A percentile compares a stretch with the other conserved stretches of the same genome.
These are phyloP conservation scores for Tyrophagus putrescentiae DNA, from an alignment of 1,140 invertebrate species.

Conservation along the genomic window DNA sequence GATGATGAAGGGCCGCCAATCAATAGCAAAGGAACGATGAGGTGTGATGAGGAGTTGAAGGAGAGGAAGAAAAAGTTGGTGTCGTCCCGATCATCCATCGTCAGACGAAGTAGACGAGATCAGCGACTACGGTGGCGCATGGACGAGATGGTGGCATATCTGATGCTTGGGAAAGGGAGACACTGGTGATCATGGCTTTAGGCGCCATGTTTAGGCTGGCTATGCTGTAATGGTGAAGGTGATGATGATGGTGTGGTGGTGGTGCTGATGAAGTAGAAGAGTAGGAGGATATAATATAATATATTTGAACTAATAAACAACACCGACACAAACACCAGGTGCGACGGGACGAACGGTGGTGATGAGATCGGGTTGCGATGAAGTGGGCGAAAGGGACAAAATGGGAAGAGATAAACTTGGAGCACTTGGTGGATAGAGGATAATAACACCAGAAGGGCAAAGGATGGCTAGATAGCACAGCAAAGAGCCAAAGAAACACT, in stretches of 20 bases:
- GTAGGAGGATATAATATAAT: too few species aligned
- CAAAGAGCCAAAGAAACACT: too few species aligned
- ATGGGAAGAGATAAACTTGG: neutral
- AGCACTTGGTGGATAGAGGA: neutral
- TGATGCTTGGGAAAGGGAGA: neutral
- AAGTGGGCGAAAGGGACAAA: neutral
- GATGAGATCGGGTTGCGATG: too few species aligned
- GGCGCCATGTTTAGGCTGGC: neutral
- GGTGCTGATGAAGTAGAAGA: neutral
- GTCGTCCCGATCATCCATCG: slow-evolving; percentile 11
- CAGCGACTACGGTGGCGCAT: neutral
- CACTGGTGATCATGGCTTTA: slow-evolving; percentile 9
- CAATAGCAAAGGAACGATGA: neutral
- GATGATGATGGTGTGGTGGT: neutral
- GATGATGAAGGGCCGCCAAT: neutral
- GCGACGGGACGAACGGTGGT: too few species aligned
- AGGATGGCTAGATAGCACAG: too few species aligned
- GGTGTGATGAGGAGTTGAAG: neutral
- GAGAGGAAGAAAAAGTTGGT: too few species aligned
- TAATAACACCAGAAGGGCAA: too few species aligned
- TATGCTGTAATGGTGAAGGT: neutral
- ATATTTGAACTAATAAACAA: too few species aligned
- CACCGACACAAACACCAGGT: too few species aligned
- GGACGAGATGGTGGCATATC: neutral
- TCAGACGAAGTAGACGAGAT: neutral